Evolutionary conservation across 2,888 invertebrate genomes (phyloP).

Genomic region (Calameuta pallipes): DNA sequence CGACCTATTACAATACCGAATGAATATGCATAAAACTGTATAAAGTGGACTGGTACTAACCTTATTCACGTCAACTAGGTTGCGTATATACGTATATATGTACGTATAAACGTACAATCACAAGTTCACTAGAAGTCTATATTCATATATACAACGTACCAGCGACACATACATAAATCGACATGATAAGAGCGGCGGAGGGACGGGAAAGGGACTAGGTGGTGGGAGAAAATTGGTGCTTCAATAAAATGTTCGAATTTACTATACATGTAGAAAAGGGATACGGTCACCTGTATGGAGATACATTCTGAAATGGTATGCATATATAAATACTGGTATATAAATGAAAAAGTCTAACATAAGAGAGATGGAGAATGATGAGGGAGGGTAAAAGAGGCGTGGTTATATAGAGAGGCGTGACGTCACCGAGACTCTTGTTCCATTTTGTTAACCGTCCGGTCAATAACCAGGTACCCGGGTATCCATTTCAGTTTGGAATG

Average conservation of each 20-base stretch:
- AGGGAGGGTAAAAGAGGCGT: slow-evolving; percentile 15
- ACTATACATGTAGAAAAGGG: no score
- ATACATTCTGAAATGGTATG: neutral
- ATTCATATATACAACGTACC: neutral
- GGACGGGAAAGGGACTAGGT: slow-evolving; percentile 12
- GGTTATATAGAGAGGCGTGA: slow-evolving; percentile 49
- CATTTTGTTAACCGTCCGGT: no score
- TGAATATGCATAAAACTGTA: slow-evolving; percentile 61
- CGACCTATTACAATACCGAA: slow-evolving; percentile 52
- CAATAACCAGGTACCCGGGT: no score
- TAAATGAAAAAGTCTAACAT: slow-evolving; percentile 4
- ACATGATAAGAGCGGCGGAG: neutral
- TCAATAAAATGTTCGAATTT: neutral
- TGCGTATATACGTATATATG: neutral
- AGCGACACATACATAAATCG: neutral
- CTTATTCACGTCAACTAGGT: neutral
- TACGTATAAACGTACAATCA: neutral
- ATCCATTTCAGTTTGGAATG: no score
- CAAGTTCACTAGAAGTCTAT: neutral
- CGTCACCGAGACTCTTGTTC: slow-evolving; percentile 56
- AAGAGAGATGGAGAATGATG: slow-evolving; percentile 5
- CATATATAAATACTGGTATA: neutral
- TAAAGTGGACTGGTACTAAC: slow-evolving; percentile 53
- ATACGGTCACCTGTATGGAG: neutral
- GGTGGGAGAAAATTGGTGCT: neutral